Evolutionary conservation across 2,888 invertebrate genomes (phyloP).

Genomic region (Drepanosiphum platanoidis): DNA sequence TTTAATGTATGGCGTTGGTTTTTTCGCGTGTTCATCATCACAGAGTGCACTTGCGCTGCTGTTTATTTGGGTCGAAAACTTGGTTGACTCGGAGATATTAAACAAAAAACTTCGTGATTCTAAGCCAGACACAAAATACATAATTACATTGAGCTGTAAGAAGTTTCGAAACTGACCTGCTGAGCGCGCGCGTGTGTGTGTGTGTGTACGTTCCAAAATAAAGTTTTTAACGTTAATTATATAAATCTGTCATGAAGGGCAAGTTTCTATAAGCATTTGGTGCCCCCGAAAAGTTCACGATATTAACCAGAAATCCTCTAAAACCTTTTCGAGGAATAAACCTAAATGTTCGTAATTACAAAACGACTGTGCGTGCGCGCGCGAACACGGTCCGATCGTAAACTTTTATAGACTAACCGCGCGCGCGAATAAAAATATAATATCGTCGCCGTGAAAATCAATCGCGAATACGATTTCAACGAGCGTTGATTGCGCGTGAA

Average conservation of each 20-base stretch:
- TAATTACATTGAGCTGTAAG: constrained; percentile 49
- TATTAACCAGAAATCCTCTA: constrained; percentile 40
- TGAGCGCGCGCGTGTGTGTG: background rate
- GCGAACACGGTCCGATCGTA: background rate
- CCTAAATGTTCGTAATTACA: constrained; percentile 31
- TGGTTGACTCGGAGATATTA: constrained; percentile 43
- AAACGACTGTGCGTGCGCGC: constrained; percentile 12
- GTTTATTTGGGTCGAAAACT: constrained; percentile 50
- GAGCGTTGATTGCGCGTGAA: background rate
- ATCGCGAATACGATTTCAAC: background rate
- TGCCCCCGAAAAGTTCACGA: constrained; percentile 37
- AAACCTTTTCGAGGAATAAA: constrained; percentile 34
- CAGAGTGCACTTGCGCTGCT: constrained; percentile 32
- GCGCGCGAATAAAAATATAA: constrained; percentile 12
- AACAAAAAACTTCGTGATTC: constrained; percentile 36
- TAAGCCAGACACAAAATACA: constrained; percentile 36
- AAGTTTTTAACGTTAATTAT: constrained; percentile 56
- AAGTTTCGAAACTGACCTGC: constrained; percentile 49
- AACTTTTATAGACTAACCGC: constrained; percentile 37
- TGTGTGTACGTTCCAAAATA: constrained; percentile 5
- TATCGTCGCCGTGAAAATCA: background rate
- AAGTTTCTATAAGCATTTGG: constrained; percentile 44
- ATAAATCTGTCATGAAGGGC: constrained; percentile 46
- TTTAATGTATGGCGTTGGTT: constrained; percentile 27
- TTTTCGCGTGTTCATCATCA: constrained; percentile 42